phyloP scores from a whole-genome alignment of 30 jellyfish, hydroid and myxozoan species.

The Clytia hemisphaerica region DNA sequence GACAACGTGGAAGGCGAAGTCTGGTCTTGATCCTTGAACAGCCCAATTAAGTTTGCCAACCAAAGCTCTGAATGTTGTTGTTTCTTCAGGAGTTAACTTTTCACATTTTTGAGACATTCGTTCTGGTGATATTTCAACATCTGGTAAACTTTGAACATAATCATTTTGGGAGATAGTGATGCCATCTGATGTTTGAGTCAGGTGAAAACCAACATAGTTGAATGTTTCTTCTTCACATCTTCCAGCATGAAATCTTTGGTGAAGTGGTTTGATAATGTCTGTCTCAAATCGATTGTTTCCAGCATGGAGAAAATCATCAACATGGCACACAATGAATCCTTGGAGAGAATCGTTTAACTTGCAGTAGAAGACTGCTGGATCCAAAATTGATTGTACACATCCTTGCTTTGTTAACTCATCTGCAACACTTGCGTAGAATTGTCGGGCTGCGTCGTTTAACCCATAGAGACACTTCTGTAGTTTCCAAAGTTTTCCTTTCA shows the following conservation, averaged over 20 bases:
- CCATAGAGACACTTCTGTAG: constrained; percentile 14
- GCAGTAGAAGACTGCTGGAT: constrained; percentile 15
- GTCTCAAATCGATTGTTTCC: constrained; percentile 3
- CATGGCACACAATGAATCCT: background rate
- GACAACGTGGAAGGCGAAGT: constrained; percentile 11
- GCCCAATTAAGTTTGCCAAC: constrained; percentile 30
- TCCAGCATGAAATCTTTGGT: constrained; percentile 10
- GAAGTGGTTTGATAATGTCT: background rate
- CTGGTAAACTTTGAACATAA: background rate
- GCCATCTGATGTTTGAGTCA: background rate
- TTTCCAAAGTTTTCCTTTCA: constrained; percentile 2
- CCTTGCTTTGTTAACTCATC: constrained; percentile 5
- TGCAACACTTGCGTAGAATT: constrained; percentile 9
- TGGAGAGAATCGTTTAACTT: too few relatives aligned
- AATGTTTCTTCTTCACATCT: background rate
- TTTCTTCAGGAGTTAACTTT: background rate
- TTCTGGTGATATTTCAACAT: background rate
- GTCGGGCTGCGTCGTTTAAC: constrained; percentile 23
- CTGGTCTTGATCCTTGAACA: constrained; percentile 28
- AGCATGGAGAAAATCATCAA: constrained; percentile 23
- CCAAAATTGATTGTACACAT: background rate
- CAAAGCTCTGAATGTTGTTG: background rate
- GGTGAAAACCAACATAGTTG: constrained; percentile 8
- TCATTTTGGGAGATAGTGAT: background rate
- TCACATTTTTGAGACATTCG: constrained; percentile 4